Base-by-base conservation (phyloP, 2,888 invertebrate genomes). In the Peribatodes rhomboidaria region DNA sequence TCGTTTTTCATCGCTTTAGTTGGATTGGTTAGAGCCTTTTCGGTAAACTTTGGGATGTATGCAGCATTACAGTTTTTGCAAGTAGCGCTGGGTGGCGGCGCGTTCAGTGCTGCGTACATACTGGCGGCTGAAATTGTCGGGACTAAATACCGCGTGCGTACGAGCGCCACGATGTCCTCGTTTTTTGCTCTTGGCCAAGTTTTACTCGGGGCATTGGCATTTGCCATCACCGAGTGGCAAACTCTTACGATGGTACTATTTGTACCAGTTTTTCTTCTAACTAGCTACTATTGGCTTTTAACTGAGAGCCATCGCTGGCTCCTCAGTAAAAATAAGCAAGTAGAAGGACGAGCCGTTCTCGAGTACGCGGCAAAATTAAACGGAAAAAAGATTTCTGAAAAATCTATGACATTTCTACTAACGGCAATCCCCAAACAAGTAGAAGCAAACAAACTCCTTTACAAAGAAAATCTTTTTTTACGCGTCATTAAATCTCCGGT, bases 221-320 rank as follows among this genome's bases (percentile, higher is more conserved):
- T 95, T 89, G 89, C 92, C 61, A 90, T 95, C n/a, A 93, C 94
- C 55, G 94, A 96, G 71, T 98, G 97, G 97, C 94, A 96, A 72
- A 86, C 88, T 61, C 87, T 96, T 13, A 94, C 96, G 33, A 87
- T 96, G 61, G 94, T 95, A 10, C 83, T 96, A 22, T 97, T 96
- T 78, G 86, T 94, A 1, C 97, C 97, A 0, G 94, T 95, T 3
- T 87, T 96, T 61, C 78, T 96, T 0, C 89, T 96, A 49, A 76
- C 97, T 31, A 86, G 94, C 10, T 96, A 96, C 76, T 94, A 95
- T 62, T 96, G 96, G 95, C 77, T 96, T 33, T 84, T 96, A 35
- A 95, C 96, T 0, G 96, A 96, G 86, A 96, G 96, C 57, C 94
- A 95, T 46, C 94, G 97, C 67, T 97, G 97, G 97, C 88, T 97